phyloP scores from a whole-genome alignment of 2,113 vertebrate species.

The Tyto alba region DNA sequence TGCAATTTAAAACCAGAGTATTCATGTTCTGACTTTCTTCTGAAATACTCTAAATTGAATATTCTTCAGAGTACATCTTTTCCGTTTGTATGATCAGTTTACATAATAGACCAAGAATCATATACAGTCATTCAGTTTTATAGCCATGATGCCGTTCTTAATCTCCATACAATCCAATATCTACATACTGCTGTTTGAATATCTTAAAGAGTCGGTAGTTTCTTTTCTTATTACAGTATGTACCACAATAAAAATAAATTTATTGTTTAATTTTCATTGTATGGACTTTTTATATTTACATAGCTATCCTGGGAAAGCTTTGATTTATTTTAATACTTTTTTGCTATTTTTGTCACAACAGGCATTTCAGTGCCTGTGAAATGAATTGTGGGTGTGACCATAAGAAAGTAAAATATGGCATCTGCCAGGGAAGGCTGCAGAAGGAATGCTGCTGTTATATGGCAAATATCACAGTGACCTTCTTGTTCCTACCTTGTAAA shows the following conservation, averaged over 20 bases:
- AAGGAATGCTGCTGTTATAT: background rate
- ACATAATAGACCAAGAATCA: background rate
- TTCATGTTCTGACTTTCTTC: background rate
- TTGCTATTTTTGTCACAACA: background rate
- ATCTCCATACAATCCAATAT: background rate
- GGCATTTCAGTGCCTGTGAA: background rate
- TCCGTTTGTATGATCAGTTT: background rate
- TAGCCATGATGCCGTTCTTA: background rate
- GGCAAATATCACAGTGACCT: background rate
- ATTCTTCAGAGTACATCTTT: background rate
- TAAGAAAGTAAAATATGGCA: background rate
- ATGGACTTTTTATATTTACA: background rate
- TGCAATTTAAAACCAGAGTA: background rate
- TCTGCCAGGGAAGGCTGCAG: background rate
- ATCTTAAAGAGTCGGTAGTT: background rate
- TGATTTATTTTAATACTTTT: background rate
- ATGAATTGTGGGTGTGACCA: background rate
- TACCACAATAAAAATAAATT: background rate
- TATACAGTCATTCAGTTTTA: background rate
- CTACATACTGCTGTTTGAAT: background rate
- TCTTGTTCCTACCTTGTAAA: background rate
- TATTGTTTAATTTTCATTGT: background rate
- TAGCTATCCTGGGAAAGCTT: background rate
- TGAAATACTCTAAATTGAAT: background rate
- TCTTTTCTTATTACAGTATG: background rate